Conservation (phyloP, 2,888 invertebrate species). For the Polydrusus pterygomalis region DNA sequence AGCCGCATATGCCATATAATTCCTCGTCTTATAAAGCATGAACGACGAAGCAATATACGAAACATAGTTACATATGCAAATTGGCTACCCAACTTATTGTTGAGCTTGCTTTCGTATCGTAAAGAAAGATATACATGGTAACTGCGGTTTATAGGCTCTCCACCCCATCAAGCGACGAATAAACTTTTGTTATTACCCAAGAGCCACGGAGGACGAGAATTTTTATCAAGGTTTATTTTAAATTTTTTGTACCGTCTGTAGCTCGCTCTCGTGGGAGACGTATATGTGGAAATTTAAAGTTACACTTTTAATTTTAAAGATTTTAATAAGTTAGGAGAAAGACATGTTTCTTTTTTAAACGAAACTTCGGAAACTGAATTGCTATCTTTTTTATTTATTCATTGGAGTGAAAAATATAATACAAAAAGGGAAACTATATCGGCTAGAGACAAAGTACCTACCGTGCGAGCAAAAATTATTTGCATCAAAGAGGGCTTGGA, state of each 20-base stretch:
- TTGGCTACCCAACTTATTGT: constrained; percentile 72
- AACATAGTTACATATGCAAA: constrained; percentile 72
- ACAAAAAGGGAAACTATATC: too few species aligned
- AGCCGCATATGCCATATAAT: constrained; percentile 42
- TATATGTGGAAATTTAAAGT: constrained; percentile 49
- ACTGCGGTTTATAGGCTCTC: constrained; percentile 55
- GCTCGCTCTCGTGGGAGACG: constrained; percentile 38
- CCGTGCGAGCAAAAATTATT: too few species aligned
- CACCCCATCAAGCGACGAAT: constrained; percentile 52
- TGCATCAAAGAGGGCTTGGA: too few species aligned
- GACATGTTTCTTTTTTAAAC: background rate
- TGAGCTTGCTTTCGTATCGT: constrained; percentile 63
- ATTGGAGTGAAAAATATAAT: too few species aligned
- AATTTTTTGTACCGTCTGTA: constrained; percentile 42
- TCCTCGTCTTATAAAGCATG: constrained; percentile 47
- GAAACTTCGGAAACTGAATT: background rate
- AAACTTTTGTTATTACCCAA: constrained; percentile 55
- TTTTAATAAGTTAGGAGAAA: constrained; percentile 22
- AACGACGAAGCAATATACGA: constrained; percentile 50
- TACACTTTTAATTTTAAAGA: constrained; percentile 47
- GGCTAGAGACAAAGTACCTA: too few species aligned
- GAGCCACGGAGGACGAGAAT: constrained; percentile 46
- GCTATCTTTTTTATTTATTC: too few species aligned
- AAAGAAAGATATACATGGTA: constrained; percentile 60
- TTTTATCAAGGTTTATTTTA: constrained; percentile 57